Percentiles rank a stretch among this genome's conserved stretches.
Evolutionary conservation across 2,797 vertebrate genomes (phyloP).

Genomic region (Gymnodraco acuticeps): DNA sequence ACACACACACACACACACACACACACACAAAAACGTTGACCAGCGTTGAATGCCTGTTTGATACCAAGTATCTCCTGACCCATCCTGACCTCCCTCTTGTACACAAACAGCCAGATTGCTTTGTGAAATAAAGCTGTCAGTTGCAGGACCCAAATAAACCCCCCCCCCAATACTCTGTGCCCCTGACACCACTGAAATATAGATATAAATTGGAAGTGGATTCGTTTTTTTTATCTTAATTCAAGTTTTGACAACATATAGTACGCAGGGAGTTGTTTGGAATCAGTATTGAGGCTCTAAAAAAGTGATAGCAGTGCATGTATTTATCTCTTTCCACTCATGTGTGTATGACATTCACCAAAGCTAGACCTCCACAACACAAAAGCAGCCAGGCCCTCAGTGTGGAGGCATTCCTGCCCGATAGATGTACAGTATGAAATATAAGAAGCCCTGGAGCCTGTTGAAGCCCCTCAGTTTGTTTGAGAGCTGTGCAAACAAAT

Average conservation of each 20-base stretch:
- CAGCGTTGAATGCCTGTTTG: conserved; percentile 88
- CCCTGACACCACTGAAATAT: conserved; percentile 98
- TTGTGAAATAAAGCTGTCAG: conserved; percentile 99
- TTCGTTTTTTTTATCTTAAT: conserved; percentile 97
- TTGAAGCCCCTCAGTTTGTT: conserved; percentile 24
- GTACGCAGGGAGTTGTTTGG: conserved; percentile 65
- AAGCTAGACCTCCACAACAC: conserved; percentile 15
- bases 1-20: conserved; percentile 27
- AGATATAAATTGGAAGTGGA: conserved; percentile 98
- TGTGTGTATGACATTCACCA: conserved; percentile 56
- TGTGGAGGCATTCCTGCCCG: conserved; percentile 33
- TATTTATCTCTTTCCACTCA: conserved; percentile 18
- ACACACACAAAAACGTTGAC: conserved; percentile 76
- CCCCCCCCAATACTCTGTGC: conserved; percentile 89
- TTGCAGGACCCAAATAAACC: conserved; percentile 97
- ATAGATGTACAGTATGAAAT: conserved; percentile 36
- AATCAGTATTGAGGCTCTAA: not conserved
- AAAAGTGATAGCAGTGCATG: not conserved
- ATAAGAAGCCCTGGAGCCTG: conserved; percentile 36
- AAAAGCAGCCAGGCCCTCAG: not conserved
- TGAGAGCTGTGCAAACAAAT: conserved; percentile 56
- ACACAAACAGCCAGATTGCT: conserved; percentile 98
- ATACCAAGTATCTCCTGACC: conserved; percentile 89
- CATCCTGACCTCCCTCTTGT: conserved; percentile 91
- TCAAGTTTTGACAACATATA: conserved; percentile 95